A percentile compares a stretch with the other conserved stretches of the same genome.
Conservation (phyloP, 2,888 invertebrate species). For the Brachylomia viminalis region DNA sequence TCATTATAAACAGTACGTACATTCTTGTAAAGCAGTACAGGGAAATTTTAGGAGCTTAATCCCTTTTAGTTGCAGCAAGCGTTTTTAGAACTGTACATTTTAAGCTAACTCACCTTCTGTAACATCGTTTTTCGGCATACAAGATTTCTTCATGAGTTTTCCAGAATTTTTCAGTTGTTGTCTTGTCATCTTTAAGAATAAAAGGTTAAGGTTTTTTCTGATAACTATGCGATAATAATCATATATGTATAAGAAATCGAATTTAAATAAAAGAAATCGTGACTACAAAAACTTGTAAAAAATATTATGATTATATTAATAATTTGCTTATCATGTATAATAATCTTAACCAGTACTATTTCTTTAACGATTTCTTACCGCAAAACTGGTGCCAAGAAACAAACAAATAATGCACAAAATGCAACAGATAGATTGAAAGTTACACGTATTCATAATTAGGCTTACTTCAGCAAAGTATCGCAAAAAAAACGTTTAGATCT, state of each 20-base stretch:
- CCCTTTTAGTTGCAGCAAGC: not conserved
- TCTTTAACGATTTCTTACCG: conserved; percentile 70
- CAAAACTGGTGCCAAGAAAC: conserved; percentile 63
- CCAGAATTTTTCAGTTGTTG: conserved; percentile 92
- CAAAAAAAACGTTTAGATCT: conserved; percentile 58
- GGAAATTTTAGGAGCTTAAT: not conserved
- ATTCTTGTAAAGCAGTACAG: not conserved
- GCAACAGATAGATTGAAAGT: conserved; percentile 41
- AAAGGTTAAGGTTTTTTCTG: not conserved
- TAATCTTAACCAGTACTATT: not conserved
- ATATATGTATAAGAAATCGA: not conserved
- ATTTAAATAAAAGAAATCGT: conserved; percentile 13
- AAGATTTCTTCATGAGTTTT: conserved; percentile 91
- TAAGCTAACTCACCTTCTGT: conserved; percentile 85
- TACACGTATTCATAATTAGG: conserved; percentile 68
- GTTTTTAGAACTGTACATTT: not conserved
- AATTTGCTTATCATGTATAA: conserved; percentile 12
- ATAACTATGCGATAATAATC: not conserved
- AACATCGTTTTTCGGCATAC: conserved; percentile 91
- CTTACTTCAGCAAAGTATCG: conserved; percentile 48
- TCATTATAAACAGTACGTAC: not conserved
- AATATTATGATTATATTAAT: conserved; percentile 29
- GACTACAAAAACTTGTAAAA: not conserved
- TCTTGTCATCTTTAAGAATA: conserved; percentile 81
- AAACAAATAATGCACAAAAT: conserved; percentile 57